phyloP scores from a whole-genome alignment of 2,888 invertebrate genomes.

The Xestoiulus laeticollis region DNA sequence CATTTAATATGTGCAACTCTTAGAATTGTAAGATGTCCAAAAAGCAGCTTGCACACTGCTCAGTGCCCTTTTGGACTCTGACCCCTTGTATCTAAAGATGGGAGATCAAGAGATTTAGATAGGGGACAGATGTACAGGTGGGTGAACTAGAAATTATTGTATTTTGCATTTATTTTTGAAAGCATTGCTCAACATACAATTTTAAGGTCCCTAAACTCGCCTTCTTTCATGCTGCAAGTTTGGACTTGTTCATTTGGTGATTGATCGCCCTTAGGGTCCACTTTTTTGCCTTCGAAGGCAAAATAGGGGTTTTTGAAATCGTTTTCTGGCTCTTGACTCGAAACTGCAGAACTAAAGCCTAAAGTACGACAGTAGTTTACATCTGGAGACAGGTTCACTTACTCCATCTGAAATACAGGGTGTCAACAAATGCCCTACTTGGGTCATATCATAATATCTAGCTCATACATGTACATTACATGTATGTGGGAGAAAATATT shows the following conservation, averaged over 20 bases:
- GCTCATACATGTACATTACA: too few species aligned
- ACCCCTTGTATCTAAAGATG: neutral
- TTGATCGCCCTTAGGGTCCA: neutral
- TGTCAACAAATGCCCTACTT: neutral
- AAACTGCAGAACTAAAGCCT: neutral
- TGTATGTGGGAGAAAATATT: too few species aligned
- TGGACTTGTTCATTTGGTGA: slow-evolving; percentile 4
- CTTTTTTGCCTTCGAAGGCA: neutral
- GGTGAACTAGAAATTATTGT: neutral
- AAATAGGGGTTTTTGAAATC: neutral
- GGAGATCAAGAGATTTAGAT: neutral
- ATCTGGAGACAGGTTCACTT: slow-evolving; percentile 31
- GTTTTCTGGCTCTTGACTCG: slow-evolving; percentile 5
- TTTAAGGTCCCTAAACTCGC: neutral
- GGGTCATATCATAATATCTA: too few species aligned
- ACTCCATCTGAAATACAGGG: neutral
- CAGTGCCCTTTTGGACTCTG: neutral
- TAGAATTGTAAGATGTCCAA: too few species aligned
- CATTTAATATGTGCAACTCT: too few species aligned
- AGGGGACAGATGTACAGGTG: neutral
- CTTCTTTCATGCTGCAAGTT: neutral
- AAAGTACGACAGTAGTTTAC: neutral
- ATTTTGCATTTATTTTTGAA: neutral
- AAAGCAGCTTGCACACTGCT: neutral
- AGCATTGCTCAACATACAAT: neutral